Evolutionary conservation across 2,113 vertebrate species (phyloP).

Genomic region (Sprattus sprattus): DNA sequence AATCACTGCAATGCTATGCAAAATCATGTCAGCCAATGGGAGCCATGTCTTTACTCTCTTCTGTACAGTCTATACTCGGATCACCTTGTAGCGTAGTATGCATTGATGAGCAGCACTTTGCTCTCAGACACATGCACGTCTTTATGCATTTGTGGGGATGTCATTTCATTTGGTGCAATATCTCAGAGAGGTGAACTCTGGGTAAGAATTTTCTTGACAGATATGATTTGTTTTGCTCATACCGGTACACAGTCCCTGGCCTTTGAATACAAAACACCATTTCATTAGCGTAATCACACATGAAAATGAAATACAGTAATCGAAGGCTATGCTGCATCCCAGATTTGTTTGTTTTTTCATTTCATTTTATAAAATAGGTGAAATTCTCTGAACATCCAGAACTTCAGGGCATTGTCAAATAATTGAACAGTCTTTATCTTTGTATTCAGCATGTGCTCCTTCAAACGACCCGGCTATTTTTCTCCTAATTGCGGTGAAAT

Average conservation of each 20-base stretch:
- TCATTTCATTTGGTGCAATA: background rate
- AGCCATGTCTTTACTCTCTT: background rate
- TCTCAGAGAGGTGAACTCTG: background rate
- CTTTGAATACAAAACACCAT: slow-evolving; percentile 54
- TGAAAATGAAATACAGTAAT: slow-evolving; percentile 53
- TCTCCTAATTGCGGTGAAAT: slow-evolving; percentile 65
- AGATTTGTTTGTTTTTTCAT: slow-evolving; percentile 43
- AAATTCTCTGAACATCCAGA: slow-evolving; percentile 51
- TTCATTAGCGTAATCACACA: slow-evolving; percentile 52
- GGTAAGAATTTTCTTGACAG: background rate
- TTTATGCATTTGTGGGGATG: background rate
- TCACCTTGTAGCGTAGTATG: background rate
- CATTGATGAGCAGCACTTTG: background rate
- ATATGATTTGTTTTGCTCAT: background rate
- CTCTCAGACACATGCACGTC: background rate
- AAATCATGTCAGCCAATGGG: background rate
- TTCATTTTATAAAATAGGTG: slow-evolving; percentile 57
- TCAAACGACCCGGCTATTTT: slow-evolving; percentile 53
- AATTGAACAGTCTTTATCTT: slow-evolving; percentile 59
- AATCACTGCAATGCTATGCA: background rate
- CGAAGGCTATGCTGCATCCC: slow-evolving; percentile 54
- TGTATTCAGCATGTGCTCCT: slow-evolving; percentile 57
- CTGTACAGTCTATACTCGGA: background rate
- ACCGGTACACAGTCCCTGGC: background rate
- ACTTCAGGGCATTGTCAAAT: slow-evolving; percentile 41